phyloP scores from a whole-genome alignment of 2,797 vertebrate species.

The Platalea minor region DNA sequence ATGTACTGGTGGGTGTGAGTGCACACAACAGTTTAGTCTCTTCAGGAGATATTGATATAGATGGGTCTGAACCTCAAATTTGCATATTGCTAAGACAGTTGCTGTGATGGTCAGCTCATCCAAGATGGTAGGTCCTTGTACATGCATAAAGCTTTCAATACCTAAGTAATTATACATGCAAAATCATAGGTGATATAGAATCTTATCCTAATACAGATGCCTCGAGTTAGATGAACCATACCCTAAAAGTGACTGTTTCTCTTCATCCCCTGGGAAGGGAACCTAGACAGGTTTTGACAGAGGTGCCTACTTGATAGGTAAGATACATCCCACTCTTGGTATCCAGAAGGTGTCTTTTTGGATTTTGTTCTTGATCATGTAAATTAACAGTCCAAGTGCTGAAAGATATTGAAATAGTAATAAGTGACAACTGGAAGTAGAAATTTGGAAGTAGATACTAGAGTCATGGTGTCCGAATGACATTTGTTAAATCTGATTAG shows the following conservation, averaged over 20 bases:
- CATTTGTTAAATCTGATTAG: not conserved
- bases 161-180: rapidly evolving
- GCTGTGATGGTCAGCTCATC: not conserved
- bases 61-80: not conserved
- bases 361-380: not conserved
- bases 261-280: not conserved
- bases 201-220: not conserved
- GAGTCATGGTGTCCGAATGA: not conserved
- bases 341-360: not conserved
- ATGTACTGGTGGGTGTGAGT: not conserved
- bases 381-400: not conserved
- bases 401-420: not conserved
- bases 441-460: not conserved
- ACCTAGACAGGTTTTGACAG: not conserved
- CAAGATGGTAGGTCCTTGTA: not conserved
- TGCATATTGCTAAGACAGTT: not conserved
- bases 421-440: not conserved
- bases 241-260: not conserved
- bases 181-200: not conserved
- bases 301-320: not conserved
- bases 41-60: not conserved
- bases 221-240: not conserved
- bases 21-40: not conserved
- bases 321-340: not conserved
- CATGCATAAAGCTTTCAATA: not conserved